phyloP scores from a whole-genome alignment of 2,113 vertebrate species.

The Anguilla rostrata region DNA sequence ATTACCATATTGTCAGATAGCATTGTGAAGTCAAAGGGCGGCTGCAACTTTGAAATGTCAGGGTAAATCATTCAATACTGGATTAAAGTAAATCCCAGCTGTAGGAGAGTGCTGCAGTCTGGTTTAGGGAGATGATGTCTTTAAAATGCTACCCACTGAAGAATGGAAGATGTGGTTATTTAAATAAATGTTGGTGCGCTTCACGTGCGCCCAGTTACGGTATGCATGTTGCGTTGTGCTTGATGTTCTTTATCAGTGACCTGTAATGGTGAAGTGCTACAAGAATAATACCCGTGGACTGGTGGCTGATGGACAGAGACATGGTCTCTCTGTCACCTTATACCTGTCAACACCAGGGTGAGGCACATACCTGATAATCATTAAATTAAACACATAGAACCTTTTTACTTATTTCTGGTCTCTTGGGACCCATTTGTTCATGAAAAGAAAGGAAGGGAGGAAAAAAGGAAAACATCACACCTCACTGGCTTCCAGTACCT shows the following conservation, averaged over 20 bases:
- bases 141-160: background rate
- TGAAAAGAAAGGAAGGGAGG: conserved; percentile 69
- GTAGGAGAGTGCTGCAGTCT: background rate
- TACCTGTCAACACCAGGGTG: conserved; percentile 67
- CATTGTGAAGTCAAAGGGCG: background rate
- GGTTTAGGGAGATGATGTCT: background rate
- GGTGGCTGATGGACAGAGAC: conserved; percentile 73
- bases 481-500: conserved; percentile 88
- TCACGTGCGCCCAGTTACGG: too few species aligned
- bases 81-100: background rate
- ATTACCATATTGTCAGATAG: conserved; percentile 1
- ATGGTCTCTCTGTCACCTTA: conserved; percentile 73
- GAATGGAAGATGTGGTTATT: too few species aligned
- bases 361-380: conserved; percentile 69
- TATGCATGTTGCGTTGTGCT: background rate
- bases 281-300: conserved; percentile 41
- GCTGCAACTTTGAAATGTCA: background rate
- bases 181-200: too few species aligned
- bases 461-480: conserved; percentile 77
- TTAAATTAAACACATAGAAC: conserved; percentile 80
- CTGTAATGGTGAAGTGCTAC: background rate
- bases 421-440: conserved; percentile 90
- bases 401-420: conserved; percentile 71
- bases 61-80: background rate
- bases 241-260: background rate